Conservation (phyloP, 37 sponge, comb jelly and placozoan genomes). For the Beroe forskalii region DNA sequence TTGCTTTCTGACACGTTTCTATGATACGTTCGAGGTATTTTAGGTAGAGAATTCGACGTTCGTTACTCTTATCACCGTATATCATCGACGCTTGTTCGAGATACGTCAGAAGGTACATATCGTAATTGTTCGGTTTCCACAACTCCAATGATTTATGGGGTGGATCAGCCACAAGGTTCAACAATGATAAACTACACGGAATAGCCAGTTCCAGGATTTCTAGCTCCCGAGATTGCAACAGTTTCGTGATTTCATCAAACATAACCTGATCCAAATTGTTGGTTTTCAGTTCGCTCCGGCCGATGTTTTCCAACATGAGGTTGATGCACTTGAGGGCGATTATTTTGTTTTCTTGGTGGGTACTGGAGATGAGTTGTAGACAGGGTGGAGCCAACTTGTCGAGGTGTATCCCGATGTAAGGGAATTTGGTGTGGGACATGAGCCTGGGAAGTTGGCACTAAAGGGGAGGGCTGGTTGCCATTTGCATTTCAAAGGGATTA, state of each 20-base stretch:
- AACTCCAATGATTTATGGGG: constrained; percentile 31
- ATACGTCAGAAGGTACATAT: neutral
- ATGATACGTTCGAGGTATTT: constrained; percentile 16
- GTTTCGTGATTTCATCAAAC: constrained; percentile 15
- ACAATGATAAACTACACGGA: constrained; percentile 23
- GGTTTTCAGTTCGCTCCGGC: neutral
- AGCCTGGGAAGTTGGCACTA: neutral
- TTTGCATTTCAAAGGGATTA: too few species aligned
- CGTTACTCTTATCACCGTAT: neutral
- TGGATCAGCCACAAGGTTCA: constrained; percentile 42
- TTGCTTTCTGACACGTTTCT: neutral
- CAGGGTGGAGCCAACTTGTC: constrained; percentile 42
- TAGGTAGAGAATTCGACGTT: neutral
- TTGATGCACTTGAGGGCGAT: constrained; percentile 8
- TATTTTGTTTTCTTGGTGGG: constrained; percentile 26
- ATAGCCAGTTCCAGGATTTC: constrained; percentile 24
- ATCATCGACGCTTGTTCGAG: neutral
- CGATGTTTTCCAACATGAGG: constrained; percentile 45
- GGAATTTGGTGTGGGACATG: constrained; percentile 42
- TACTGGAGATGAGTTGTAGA: constrained; percentile 43
- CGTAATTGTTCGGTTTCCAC: constrained; percentile 36
- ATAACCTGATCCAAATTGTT: constrained; percentile 45
- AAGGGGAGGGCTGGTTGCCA: too few species aligned
- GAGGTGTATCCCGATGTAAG: constrained; percentile 48
- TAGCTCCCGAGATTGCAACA: neutral